A percentile compares a stretch with the other conserved stretches of the same genome.
Conservation (phyloP, 2,113 vertebrate species). For the Mionectes macconnelli region DNA sequence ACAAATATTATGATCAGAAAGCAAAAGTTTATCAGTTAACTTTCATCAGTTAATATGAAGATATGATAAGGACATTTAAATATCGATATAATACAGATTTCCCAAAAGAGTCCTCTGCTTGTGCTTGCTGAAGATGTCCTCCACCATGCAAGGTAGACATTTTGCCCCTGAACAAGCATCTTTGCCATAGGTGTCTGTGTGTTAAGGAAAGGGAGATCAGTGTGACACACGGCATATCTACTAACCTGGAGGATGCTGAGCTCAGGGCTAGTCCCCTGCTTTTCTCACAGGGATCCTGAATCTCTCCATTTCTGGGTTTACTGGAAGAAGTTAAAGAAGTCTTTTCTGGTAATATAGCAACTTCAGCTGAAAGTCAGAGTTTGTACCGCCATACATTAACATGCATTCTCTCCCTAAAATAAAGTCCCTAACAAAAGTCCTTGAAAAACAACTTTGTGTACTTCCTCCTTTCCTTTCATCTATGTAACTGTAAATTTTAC, state of each 20-base stretch:
- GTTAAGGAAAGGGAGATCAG: not conserved
- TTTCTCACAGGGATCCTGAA: not conserved
- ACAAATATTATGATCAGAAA: not conserved
- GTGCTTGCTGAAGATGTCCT: not conserved
- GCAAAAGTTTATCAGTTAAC: not conserved
- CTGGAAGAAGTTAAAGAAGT: not conserved
- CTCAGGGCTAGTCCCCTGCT: not conserved
- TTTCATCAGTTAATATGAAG: not conserved
- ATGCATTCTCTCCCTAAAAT: not conserved
- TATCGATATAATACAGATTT: not conserved
- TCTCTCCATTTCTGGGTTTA: not conserved
- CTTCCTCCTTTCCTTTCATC: not conserved
- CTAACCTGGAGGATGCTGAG: not conserved
- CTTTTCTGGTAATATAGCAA: not conserved
- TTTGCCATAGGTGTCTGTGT: not conserved
- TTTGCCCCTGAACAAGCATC: not conserved
- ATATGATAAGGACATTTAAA: not conserved
- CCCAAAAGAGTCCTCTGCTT: not conserved
- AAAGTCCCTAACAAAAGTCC: not conserved
- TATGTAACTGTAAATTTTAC: not conserved
- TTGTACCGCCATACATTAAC: not conserved
- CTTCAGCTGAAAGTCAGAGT: not conserved
- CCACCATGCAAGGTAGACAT: not conserved
- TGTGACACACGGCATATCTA: too few species aligned
- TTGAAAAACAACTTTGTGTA: not conserved